Base-by-base conservation (phyloP, 2,797 vertebrate genomes). In the Pampus argenteus region DNA sequence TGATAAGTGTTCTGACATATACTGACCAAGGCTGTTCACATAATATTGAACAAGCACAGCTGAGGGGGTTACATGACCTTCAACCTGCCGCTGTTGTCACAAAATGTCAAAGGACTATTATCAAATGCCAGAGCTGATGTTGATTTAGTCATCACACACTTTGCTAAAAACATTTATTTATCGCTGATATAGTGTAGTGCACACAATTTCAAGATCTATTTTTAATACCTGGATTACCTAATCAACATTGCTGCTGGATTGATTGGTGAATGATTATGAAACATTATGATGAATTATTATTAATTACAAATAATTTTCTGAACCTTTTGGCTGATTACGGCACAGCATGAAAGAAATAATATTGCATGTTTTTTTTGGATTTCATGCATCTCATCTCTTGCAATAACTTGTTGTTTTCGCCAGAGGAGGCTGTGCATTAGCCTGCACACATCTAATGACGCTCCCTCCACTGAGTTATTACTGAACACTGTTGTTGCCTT, bases 11-110 rank as follows among this genome's bases (percentile, higher is more conserved):
- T 49, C 25, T 72, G 74, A 62, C 60, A 54, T 36, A 51, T 50
- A 15, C 61, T 48, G 56, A 25, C 47, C 71, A 47, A 49, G 67
- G 0, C 17, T 31, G 76, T 84, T 77, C 64, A 15, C 31, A 67
- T 81, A 29, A 61, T 70, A 49, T 51, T 66, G 62, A 74, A 75
- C 60, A 47, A 64, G 45, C 69, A 14, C 4, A 38, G 20, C 26
- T 69, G 44, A 71, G 66, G 26, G 38, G 36, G n/a, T n/a, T 17
- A 0, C 9, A 11, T 31, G 40, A 26, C 58, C 52, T 38, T 52
- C n/a, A 74, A 66, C 64, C 70, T 38, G 45, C 52, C 44, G 54
- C 11, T 54, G 58, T 48, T 40, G 20, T 66, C 61, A 72, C 38
- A 31, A 56, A 28, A 58, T 17, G 9, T 22, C 18, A 11, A 10